Evolutionary conservation across 1,140 invertebrate species (phyloP), one percentile per base, ranked within the genome.

Genomic region (Caenorhabditis briggsae): DNA sequence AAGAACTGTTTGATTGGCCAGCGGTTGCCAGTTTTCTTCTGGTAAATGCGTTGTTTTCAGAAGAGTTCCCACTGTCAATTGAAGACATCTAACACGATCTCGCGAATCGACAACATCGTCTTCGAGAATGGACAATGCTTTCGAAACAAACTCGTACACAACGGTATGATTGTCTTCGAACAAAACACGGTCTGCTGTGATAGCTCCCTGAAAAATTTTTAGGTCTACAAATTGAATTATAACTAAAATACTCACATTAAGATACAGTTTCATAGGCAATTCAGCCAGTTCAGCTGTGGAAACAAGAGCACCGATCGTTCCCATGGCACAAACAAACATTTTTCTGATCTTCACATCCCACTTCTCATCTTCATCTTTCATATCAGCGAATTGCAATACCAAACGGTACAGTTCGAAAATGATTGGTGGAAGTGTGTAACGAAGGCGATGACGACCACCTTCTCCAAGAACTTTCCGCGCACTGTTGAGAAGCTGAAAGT

Each of bases 261-360:
- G 94, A 93, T 97, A 99, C 33, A 99, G 92, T 91, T 97, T 94
- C 11, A 99, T 93, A 0, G 97, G 96, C 84, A 99, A 92, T 91
- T 99, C 97, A 0, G 97, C 95, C 58, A 97, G 94, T 89, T 94
- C 94, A 18, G 90, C 89, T 93, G 97, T 96, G 0, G 98, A 98
- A 85, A 97, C 96, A 56, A 99, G 93, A 53, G 96, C 95, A 41
- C 95, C 95, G 87, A 99, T 98, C 2, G 97, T 98, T 87, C 96
- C 95, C 92, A 98, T 97, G 92, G 97, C 98, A 92, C 98, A 99
- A 92, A 98, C 96, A 93, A 99, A 98, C 82, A 99, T 97, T 93
- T 98, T 98, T 91, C 96, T 95, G 90, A 97, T 97, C 92, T 99
- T 99, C 92, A 97, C 98, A 91, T 98, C 96, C 97, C 97, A 99